Conservation (phyloP, 2,797 vertebrate species). For the Acanthis flammea region DNA sequence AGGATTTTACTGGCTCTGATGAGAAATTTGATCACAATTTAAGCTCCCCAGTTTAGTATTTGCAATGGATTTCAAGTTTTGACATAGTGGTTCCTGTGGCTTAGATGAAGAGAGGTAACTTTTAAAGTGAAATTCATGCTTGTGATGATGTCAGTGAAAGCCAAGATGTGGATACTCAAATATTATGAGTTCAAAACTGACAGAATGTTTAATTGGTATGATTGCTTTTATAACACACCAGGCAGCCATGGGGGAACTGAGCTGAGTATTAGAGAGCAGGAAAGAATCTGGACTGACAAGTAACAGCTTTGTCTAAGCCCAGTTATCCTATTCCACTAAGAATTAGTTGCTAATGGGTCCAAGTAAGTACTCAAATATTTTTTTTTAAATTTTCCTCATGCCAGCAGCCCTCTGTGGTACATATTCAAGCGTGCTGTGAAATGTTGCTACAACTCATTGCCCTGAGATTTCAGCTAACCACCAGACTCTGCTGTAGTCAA, state of each 20-base stretch:
- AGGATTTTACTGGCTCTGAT: neutral
- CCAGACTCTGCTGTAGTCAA: neutral
- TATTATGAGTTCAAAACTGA: neutral
- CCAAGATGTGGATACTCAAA: neutral
- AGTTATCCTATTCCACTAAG: neutral
- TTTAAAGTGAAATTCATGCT: neutral
- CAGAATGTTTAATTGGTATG: neutral
- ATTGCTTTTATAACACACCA: neutral
- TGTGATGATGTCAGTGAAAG: neutral
- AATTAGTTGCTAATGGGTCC: neutral
- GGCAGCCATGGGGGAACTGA: neutral
- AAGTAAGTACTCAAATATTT: neutral
- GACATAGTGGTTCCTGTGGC: neutral
- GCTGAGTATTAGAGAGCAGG: neutral
- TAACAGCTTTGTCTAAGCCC: neutral
- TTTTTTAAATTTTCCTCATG: no score
- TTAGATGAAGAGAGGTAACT: neutral
- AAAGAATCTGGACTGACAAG: neutral
- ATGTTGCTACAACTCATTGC: neutral
- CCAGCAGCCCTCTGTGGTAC: neutral
- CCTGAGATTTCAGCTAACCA: neutral
- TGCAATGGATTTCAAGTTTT: neutral
- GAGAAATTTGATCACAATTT: neutral
- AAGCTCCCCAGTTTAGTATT: neutral
- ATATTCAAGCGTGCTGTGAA: neutral